Conservation (phyloP, 1,140 invertebrate species). For the Brachionus plicatilis region DNA sequence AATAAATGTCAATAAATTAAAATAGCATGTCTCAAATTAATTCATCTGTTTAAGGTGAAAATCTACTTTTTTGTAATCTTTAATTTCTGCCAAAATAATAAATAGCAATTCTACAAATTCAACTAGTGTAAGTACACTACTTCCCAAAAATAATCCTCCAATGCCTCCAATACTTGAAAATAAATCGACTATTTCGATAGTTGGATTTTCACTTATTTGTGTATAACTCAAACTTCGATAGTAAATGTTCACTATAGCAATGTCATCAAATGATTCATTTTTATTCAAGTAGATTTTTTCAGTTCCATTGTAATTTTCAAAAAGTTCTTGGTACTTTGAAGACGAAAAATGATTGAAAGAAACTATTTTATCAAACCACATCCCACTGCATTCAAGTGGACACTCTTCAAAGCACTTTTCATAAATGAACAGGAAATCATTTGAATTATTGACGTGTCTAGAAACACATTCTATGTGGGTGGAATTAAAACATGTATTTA, state of each 20-base stretch:
- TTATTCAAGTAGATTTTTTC: background rate
- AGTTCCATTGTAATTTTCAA: background rate
- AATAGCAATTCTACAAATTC: background rate
- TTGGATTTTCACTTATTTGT: background rate
- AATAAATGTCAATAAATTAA: too few species aligned
- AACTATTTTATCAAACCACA: background rate
- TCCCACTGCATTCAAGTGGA: background rate
- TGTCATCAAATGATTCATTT: background rate
- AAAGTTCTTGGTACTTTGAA: background rate
- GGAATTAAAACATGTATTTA: background rate
- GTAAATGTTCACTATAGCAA: background rate
- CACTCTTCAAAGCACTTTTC: background rate
- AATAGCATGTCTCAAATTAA: too few species aligned
- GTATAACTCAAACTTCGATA: background rate
- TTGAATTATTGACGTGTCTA: background rate
- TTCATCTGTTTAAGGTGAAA: background rate
- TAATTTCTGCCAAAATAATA: background rate
- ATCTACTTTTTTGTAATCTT: background rate
- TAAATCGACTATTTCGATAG: background rate
- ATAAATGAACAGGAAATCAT: background rate
- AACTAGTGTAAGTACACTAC: background rate
- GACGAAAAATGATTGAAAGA: background rate
- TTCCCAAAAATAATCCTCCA: background rate
- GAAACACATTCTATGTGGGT: background rate
- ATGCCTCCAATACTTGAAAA: background rate